Percentiles rank a stretch among this genome's conserved stretches.
phyloP scores from a whole-genome alignment of 2,888 invertebrate genomes.

The Agonopterix subpropinquella region DNA sequence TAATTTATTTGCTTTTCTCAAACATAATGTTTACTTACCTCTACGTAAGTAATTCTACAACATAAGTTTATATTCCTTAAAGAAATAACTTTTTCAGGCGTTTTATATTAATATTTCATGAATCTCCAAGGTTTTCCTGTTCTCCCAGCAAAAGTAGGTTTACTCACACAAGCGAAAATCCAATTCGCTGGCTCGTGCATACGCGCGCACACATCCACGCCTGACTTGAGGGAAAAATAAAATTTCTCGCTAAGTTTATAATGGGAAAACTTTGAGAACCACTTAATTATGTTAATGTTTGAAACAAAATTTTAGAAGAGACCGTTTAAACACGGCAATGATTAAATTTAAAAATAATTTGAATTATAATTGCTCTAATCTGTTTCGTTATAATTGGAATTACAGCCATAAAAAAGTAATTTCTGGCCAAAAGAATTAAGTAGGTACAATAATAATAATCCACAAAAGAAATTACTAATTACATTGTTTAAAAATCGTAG shows the following conservation, averaged over 20 bases:
- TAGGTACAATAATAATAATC: no score
- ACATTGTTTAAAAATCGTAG: no score
- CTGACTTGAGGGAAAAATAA: constrained; percentile 76
- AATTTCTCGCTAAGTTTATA: constrained; percentile 77
- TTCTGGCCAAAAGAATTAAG: no score
- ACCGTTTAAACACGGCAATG: constrained; percentile 67
- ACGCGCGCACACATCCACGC: constrained; percentile 64
- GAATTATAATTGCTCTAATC: neutral
- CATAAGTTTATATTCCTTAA: constrained; percentile 27
- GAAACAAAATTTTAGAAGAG: constrained; percentile 75
- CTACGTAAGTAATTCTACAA: neutral
- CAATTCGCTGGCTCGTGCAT: constrained; percentile 67
- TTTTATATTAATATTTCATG: constrained; percentile 66
- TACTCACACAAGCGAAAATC: constrained; percentile 71
- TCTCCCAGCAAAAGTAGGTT: constrained; percentile 71
- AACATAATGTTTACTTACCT: neutral
- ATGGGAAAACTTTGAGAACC: constrained; percentile 77
- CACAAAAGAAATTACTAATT: no score
- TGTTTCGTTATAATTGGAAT: no score
- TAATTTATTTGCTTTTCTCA: neutral
- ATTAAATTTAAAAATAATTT: constrained; percentile 52
- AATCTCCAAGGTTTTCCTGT: constrained; percentile 69
- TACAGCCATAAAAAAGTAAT: no score
- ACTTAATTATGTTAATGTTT: constrained; percentile 77
- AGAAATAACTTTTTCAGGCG: constrained; percentile 51